A percentile compares a stretch with the other conserved stretches of the same genome.
Evolutionary conservation across 2,113 vertebrate genomes (phyloP).

Genomic region (Recurvirostra avosetta): DNA sequence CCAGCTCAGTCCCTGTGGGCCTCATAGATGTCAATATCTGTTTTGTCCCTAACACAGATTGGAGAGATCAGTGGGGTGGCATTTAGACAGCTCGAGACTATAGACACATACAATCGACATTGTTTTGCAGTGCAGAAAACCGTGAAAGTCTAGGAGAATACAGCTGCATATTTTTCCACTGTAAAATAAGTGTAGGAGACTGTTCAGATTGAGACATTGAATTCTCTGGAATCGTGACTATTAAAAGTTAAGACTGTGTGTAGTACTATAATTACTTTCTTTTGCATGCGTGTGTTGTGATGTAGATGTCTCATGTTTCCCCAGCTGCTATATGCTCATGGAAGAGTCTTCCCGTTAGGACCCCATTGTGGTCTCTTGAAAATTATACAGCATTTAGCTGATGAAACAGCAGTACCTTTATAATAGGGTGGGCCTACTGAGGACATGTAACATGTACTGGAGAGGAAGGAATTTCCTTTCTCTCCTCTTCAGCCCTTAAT

Average conservation of each 20-base stretch:
- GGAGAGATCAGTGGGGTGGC: background rate
- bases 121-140: background rate
- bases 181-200: background rate
- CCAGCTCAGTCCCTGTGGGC: background rate
- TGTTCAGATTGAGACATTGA: background rate
- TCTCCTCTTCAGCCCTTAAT: background rate
- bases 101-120: fast-evolving
- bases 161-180: background rate
- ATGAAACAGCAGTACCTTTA: background rate
- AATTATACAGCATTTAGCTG: background rate
- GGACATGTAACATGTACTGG: background rate
- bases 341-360: background rate
- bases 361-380: background rate
- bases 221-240: background rate
- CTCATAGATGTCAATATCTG: fast-evolving
- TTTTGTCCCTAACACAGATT: background rate
- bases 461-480: background rate
- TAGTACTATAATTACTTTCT: background rate
- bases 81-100: background rate
- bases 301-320: background rate
- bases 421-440: background rate
- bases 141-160: background rate
- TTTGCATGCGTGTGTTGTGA: fast-evolving
- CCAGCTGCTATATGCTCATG: background rate
- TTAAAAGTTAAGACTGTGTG: background rate